Evolutionary conservation across 1,140 invertebrate genomes (phyloP), one percentile per base, ranked within the genome.

Genomic region (Magallana angulata): DNA sequence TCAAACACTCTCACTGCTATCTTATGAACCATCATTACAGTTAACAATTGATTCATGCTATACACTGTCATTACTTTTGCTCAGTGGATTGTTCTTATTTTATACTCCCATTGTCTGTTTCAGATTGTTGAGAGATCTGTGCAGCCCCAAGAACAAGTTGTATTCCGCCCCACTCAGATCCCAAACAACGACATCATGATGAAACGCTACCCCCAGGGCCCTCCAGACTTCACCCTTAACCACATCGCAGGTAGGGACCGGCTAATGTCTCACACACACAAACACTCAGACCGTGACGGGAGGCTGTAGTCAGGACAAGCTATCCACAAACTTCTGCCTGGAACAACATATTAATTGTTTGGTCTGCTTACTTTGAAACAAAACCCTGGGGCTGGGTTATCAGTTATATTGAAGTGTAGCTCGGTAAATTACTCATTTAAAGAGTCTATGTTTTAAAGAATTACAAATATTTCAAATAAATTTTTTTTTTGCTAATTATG

Each of bases 181-280:
- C 64, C 91, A 68, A 90, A 87, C 18, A 89, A 91, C 57, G 84
- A 87, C 85, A 83, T 88, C 76, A 90, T 68, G 18, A 93, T 93
- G 92, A 92, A 92, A 87, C 89, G 92, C 18, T 92, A 86, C 71
- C 88, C 86, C 30, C 87, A 93, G 80, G 90, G 90, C 62, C 85
- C 88, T 11, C 89, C 90, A 18, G 91, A 93, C 85, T 91, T 93
- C 60, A 89, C 90, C 7, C 86, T 93, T 24, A 91, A 92, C 81
- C 92, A 92, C 80, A 89, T 93, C 85, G 92, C 92, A 90, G 92
- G 92, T 92, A 90, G 58, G 4, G 76, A 56, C 12, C 8, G 11
- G 36, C 18, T 12, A 30, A 7, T 30, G 9, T 18, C 11, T 36
- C 18, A 59, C 48, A 81, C 14, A 48, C 14, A 16, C 18, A 18